Evolutionary conservation across 2,113 vertebrate species (phyloP).

Genomic region (Empidonax traillii): DNA sequence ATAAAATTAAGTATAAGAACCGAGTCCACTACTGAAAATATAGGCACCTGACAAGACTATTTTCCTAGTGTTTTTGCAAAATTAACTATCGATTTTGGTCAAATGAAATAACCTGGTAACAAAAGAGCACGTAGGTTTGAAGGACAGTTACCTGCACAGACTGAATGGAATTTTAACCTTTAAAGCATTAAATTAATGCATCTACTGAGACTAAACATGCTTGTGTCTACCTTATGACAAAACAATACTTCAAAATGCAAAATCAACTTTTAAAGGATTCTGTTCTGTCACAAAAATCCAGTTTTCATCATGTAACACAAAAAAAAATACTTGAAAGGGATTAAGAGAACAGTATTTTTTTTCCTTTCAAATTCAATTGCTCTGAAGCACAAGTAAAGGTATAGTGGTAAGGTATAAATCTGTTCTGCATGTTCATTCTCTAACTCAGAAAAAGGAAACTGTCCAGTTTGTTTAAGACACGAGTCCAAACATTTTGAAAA

Average conservation of each 20-base stretch:
- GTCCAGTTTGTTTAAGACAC: not conserved
- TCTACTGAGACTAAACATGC: not conserved
- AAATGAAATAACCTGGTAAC: not conserved
- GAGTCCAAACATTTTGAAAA: not conserved
- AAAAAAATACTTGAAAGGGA: not conserved
- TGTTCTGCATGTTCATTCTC: not conserved
- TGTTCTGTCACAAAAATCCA: not conserved
- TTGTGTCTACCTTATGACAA: not conserved
- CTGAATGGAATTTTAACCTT: not conserved
- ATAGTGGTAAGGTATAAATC: not conserved
- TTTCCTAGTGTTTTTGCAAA: not conserved
- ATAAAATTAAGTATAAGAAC: not conserved
- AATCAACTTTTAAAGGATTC: not conserved
- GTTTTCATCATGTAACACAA: not conserved
- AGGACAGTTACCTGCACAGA: not conserved
- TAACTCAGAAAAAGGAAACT: not conserved
- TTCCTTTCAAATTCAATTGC: not conserved
- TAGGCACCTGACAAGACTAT: not conserved
- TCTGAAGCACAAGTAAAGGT: not conserved
- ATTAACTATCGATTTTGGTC: not conserved
- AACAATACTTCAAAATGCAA: not conserved
- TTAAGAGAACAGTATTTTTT: not conserved
- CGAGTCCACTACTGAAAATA: not conserved
- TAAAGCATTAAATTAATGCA: not conserved
- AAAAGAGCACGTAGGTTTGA: not conserved